Percentiles rank a stretch among this genome's conserved stretches.
These are phyloP conservation scores for Calliopum simillimum DNA, from an alignment of 2,888 invertebrate species.

Conservation along the genomic window DNA sequence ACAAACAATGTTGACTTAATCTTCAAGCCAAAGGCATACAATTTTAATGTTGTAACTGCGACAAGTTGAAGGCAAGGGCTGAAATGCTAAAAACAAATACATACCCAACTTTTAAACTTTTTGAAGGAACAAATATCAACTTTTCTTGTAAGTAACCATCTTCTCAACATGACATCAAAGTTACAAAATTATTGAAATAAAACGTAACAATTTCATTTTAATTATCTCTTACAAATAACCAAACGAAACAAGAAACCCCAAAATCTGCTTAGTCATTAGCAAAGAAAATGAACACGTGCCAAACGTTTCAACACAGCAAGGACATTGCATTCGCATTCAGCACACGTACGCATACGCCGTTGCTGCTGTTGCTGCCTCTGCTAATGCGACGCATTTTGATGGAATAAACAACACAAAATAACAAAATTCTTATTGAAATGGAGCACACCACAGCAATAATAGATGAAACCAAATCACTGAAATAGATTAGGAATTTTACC, in stretches of 20 bases:
- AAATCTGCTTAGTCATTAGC: conserved; percentile 13
- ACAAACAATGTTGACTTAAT: no score
- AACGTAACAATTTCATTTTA: not conserved
- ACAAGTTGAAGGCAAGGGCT: conserved; percentile 8
- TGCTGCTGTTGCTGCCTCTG: not conserved
- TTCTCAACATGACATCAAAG: conserved; percentile 34
- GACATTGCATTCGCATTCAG: not conserved
- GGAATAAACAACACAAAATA: no score
- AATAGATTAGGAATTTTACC: no score
- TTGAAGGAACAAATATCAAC: no score
- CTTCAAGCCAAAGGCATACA: no score
- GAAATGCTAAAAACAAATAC: conserved; percentile 29
- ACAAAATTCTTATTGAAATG: no score
- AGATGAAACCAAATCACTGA: no score
- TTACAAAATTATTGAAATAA: not conserved
- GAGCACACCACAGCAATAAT: no score
- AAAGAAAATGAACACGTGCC: conserved; percentile 13
- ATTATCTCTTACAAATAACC: conserved; percentile 28
- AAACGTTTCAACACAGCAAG: conserved; percentile 26
- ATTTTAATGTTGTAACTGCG: not conserved
- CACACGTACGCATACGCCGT: not conserved
- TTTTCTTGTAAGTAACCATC: not conserved
- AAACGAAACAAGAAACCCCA: conserved; percentile 18
- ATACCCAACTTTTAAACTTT: no score
- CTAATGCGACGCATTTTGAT: no score